phyloP scores from a whole-genome alignment of 2,888 invertebrate genomes.

The Cinara cedri region DNA sequence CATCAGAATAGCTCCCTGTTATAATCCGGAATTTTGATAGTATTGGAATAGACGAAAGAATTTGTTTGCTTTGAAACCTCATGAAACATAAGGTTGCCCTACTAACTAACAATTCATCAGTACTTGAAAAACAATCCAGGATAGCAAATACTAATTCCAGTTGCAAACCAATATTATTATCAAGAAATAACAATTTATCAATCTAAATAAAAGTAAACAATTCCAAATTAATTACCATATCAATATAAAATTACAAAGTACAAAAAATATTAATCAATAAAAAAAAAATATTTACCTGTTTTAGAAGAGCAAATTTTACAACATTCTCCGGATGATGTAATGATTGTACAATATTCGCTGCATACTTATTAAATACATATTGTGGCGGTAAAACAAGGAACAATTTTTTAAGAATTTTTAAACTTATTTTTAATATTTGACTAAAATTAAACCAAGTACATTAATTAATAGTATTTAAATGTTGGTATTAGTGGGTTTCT shows the following conservation, averaged over 20 bases:
- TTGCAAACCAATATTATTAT: constrained; percentile 33
- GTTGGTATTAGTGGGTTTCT: background rate
- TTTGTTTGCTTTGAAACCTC: constrained; percentile 26
- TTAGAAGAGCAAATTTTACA: constrained; percentile 39
- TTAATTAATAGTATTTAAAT: background rate
- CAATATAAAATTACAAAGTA: background rate
- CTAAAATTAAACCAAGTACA: background rate
- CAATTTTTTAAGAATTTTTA: constrained; percentile 19
- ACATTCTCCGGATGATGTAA: constrained; percentile 35
- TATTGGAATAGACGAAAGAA: constrained; percentile 27
- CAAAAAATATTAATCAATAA: background rate
- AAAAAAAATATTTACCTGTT: constrained; percentile 21
- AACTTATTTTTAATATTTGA: constrained; percentile 18
- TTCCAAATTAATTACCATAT: background rate
- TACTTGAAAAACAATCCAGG: constrained; percentile 32
- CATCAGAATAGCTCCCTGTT: constrained; percentile 6
- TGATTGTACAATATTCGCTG: constrained; percentile 30
- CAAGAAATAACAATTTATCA: constrained; percentile 11
- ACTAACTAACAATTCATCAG: constrained; percentile 16
- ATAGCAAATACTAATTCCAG: constrained; percentile 36
- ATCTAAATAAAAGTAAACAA: constrained; percentile 22
- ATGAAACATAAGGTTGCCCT: constrained; percentile 48
- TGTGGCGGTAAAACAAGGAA: background rate
- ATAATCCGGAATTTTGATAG: constrained; percentile 12
- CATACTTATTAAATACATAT: constrained; percentile 4